phyloP scores from a whole-genome alignment of 2,113 vertebrate genomes.

The Serinus canaria region DNA sequence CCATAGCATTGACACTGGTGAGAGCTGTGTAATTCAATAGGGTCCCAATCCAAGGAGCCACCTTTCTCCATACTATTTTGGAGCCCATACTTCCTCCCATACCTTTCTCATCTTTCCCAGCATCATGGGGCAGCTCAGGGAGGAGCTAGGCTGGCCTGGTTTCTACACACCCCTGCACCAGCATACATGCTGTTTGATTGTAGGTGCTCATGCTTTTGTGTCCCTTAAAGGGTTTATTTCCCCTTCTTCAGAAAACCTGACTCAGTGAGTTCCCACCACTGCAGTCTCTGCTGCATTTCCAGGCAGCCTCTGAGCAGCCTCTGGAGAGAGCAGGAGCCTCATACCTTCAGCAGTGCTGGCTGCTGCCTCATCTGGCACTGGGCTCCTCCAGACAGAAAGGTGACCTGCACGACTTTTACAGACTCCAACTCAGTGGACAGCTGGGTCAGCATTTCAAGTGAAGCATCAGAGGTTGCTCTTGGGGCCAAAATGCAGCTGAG shows the following conservation, averaged over 20 bases:
- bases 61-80: not conserved
- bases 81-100: not conserved
- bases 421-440: not conserved
- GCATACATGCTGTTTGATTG: not conserved
- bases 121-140: not conserved
- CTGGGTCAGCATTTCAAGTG: not conserved
- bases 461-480: not conserved
- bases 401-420: not conserved
- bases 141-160: not conserved
- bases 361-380: not conserved
- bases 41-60: not conserved
- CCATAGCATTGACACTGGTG: not conserved
- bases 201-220: not conserved
- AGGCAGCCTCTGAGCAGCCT: not conserved
- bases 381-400: not conserved
- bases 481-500: not conserved
- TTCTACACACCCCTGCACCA: not conserved
- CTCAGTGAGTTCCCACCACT: not conserved
- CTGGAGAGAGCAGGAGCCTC: fast-evolving
- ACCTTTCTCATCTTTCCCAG: not conserved
- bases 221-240: not conserved
- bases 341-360: not conserved
- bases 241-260: not conserved
- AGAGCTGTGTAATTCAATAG: not conserved
- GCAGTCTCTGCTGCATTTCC: not conserved